A percentile compares a stretch with the other conserved stretches of the same genome.
These are phyloP conservation scores for Siniperca knerii DNA, from an alignment of 2,113 vertebrate species.

Conservation along the genomic window DNA sequence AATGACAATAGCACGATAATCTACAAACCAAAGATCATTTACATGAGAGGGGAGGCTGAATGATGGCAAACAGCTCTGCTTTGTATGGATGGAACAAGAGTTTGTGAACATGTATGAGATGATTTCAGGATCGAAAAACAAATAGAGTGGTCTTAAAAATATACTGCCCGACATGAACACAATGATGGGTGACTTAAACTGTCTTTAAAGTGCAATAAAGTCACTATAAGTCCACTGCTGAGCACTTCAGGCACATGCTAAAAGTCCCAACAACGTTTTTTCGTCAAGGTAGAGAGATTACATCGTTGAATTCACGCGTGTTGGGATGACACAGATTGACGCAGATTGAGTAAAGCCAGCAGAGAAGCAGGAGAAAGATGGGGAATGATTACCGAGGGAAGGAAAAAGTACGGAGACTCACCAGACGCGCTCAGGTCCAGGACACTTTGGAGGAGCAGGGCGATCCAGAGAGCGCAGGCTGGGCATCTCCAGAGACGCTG, in stretches of 20 bases:
- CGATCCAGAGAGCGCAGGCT: slow-evolving; percentile 70
- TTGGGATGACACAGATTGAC: neutral
- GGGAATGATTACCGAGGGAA: slow-evolving; percentile 3
- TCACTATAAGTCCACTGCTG: no score
- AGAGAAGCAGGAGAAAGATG: neutral
- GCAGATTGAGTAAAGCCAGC: neutral
- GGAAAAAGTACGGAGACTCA: slow-evolving; percentile 54
- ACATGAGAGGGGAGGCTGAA: slow-evolving; percentile 54
- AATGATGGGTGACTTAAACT: slow-evolving; percentile 12
- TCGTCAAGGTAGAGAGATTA: neutral
- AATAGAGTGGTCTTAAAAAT: slow-evolving; percentile 1
- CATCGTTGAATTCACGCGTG: slow-evolving; percentile 29
- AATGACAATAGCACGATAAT: slow-evolving; percentile 69
- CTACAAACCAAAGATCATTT: slow-evolving; percentile 70
- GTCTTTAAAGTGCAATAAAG: neutral
- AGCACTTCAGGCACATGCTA: neutral
- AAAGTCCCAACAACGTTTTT: neutral
- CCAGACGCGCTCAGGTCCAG: slow-evolving; percentile 75
- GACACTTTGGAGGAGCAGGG: slow-evolving; percentile 68
- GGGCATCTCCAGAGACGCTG: slow-evolving; percentile 78
- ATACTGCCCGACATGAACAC: neutral
- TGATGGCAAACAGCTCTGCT: slow-evolving; percentile 23
- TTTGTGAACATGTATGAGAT: neutral
- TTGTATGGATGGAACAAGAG: neutral
- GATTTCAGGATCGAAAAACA: slow-evolving; percentile 24